Conservation (phyloP, 2,113 vertebrate genomes). For the Blennius ocellaris region DNA sequence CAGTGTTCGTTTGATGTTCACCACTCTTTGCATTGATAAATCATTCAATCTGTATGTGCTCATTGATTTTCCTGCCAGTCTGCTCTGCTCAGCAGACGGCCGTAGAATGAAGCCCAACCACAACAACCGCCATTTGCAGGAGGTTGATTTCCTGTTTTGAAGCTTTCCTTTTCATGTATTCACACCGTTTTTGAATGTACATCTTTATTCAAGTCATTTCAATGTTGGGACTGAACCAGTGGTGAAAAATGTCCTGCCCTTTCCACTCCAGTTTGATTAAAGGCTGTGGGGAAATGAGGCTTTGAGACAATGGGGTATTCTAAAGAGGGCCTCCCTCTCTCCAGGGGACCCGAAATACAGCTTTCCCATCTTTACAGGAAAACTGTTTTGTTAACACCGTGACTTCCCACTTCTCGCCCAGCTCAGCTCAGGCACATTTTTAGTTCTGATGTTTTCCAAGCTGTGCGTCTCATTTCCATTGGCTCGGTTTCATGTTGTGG, state of each 20-base stretch:
- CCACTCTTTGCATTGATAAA: background rate
- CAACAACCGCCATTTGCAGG: slow-evolving; percentile 45
- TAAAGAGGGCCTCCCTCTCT: slow-evolving; percentile 29
- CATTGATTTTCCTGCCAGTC: slow-evolving; percentile 33
- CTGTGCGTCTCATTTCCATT: slow-evolving; percentile 36
- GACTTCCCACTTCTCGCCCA: slow-evolving; percentile 46
- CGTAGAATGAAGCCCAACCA: slow-evolving; percentile 40
- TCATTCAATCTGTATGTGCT: background rate
- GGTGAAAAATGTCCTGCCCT: slow-evolving; percentile 47
- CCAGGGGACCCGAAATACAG: slow-evolving; percentile 47
- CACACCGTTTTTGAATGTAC: background rate
- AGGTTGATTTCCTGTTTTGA: slow-evolving; percentile 71
- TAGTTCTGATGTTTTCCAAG: slow-evolving; percentile 46
- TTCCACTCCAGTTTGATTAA: slow-evolving; percentile 54
- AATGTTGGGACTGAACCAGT: background rate
- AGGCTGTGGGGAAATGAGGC: slow-evolving; percentile 49
- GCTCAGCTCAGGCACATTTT: slow-evolving; percentile 36
- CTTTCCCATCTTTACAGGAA: slow-evolving; percentile 34
- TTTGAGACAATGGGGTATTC: slow-evolving; percentile 42
- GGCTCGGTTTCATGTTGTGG: slow-evolving; percentile 21
- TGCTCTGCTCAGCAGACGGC: slow-evolving; percentile 17
- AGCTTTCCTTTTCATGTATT: slow-evolving; percentile 1
- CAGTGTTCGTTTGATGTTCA: slow-evolving; percentile 3
- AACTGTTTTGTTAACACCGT: slow-evolving; percentile 46
- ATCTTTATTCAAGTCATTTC: slow-evolving; percentile 13